These are phyloP conservation scores for Balaeniceps rex DNA, from an alignment of 2,113 vertebrate species.

Conservation along the genomic window DNA sequence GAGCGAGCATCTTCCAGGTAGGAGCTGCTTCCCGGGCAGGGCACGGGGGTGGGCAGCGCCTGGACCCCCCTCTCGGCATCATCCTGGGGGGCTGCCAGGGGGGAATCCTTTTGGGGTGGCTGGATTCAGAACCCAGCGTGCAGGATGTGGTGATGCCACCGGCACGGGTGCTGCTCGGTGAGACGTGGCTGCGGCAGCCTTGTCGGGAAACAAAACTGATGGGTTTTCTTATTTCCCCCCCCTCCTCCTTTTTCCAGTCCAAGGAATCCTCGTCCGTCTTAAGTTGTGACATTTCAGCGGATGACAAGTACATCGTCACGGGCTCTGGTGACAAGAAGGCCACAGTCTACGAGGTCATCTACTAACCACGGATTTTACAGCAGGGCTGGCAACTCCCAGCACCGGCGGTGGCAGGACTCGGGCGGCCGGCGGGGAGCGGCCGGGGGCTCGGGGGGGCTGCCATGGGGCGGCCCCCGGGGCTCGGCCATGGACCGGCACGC, in stretches of 20 bases:
- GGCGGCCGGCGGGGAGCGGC: neutral
- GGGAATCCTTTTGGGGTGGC: neutral
- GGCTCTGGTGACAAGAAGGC: conserved; percentile 98
- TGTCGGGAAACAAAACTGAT: neutral
- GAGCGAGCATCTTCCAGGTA: conserved; percentile 98
- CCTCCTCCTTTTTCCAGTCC: conserved; percentile 72
- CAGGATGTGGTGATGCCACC: rapidly evolving
- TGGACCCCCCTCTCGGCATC: neutral
- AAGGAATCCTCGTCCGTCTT: conserved; percentile 97
- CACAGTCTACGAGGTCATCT: conserved; percentile 98
- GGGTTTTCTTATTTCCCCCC: neutral
- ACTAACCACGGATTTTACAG: conserved; percentile 68
- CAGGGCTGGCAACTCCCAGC: conserved; percentile 13
- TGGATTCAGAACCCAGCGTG: rapidly evolving
- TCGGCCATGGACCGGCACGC: neutral
- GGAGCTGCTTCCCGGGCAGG: neutral
- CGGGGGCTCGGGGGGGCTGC: neutral
- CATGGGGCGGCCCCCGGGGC: neutral
- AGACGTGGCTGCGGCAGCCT: neutral
- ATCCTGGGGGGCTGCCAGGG: neutral
- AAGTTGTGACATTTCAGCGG: conserved; percentile 95
- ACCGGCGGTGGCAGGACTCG: neutral
- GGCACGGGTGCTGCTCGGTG: rapidly evolving
- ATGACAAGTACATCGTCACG: conserved; percentile 97
- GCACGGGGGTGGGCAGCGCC: rapidly evolving